Evolutionary conservation across 2,888 invertebrate species (phyloP).

Genomic region (Coelopa pilipes): DNA sequence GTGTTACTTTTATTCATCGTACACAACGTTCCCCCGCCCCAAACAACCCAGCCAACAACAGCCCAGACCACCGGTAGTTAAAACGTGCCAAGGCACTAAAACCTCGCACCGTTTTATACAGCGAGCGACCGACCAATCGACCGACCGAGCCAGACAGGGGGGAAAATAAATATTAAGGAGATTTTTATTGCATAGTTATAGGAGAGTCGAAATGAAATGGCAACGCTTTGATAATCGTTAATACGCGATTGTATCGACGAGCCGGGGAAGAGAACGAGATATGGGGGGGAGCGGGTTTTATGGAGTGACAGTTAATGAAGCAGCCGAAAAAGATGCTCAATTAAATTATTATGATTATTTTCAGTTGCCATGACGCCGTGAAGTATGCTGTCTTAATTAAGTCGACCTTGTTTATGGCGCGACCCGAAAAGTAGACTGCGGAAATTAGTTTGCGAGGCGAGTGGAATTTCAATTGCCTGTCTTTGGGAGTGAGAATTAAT

Average conservation of each 20-base stretch:
- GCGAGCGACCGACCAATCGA: too few relatives aligned
- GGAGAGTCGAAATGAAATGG: neutral
- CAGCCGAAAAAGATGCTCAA: neutral
- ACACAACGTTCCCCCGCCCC: neutral
- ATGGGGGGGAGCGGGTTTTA: neutral
- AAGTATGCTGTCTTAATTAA: too few relatives aligned
- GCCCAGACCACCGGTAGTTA: neutral
- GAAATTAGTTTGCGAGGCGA: too few relatives aligned
- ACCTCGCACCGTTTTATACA: neutral
- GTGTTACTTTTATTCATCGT: neutral
- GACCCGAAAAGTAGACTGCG: too few relatives aligned
- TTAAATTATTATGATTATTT: neutral
- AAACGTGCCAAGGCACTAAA: conserved; percentile 13
- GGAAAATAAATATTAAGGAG: neutral
- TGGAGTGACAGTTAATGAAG: neutral
- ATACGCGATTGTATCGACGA: neutral
- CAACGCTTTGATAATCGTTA: neutral
- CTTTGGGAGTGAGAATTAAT: too few relatives aligned
- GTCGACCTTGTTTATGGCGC: too few relatives aligned
- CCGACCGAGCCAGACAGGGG: neutral
- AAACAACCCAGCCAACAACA: neutral
- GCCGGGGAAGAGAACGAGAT: too few relatives aligned
- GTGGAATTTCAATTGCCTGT: too few relatives aligned
- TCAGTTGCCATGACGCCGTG: too few relatives aligned
- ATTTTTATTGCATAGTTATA: conserved; percentile 24